Conservation (phyloP, 2,888 invertebrate species). For the Synanthedon tipuliformis region DNA sequence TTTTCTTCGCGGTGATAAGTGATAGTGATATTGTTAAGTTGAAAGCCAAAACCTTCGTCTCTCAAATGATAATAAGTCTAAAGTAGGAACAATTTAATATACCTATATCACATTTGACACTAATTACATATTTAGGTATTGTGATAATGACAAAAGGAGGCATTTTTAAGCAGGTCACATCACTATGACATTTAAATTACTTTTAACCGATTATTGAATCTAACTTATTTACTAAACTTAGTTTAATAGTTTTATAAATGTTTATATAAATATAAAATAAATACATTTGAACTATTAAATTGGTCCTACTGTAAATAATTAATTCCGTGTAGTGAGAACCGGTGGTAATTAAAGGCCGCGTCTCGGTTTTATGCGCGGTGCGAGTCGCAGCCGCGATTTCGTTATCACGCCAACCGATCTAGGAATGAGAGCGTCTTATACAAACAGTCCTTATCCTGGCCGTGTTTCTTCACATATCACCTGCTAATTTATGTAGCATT, state of each 20-base stretch:
- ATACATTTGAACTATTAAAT: no score
- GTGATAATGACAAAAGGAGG: no score
- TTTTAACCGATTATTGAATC: no score
- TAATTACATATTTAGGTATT: no score
- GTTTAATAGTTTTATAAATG: no score
- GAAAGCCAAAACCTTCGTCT: background rate
- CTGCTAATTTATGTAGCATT: constrained; percentile 53
- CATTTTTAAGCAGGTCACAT: background rate
- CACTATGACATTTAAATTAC: background rate
- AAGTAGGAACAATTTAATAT: background rate
- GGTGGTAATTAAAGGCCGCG: constrained; percentile 7
- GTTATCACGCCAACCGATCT: constrained; percentile 35
- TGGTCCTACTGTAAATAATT: background rate
- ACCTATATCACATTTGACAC: no score
- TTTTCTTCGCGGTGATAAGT: background rate
- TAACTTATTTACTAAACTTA: no score
- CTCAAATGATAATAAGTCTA: background rate
- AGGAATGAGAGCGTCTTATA: constrained; percentile 22
- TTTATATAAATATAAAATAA: no score
- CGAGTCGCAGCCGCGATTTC: constrained; percentile 19
- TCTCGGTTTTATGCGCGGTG: constrained; percentile 12
- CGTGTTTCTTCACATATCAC: constrained; percentile 47
- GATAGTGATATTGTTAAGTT: background rate
- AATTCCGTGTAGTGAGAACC: constrained; percentile 1
- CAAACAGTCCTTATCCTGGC: constrained; percentile 21